These are phyloP conservation scores for Misgurnus mizolepis DNA, from an alignment of 2,113 vertebrate genomes.

Conservation along the genomic window DNA sequence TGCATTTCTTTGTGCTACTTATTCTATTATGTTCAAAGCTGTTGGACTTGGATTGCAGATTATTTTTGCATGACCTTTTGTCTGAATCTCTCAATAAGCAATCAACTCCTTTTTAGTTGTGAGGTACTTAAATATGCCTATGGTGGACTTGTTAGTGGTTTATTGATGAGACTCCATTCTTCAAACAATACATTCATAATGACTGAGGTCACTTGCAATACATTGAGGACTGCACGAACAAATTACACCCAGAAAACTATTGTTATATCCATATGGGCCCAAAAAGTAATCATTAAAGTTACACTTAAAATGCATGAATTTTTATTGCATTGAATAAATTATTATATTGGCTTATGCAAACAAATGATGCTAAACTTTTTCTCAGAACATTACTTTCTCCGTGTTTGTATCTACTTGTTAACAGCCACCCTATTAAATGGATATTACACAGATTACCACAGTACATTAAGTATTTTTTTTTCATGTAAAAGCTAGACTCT, in stretches of 20 bases:
- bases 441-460: too few relatives aligned
- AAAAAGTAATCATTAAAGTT: neutral
- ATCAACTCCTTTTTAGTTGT: conserved; percentile 9
- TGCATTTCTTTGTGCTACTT: neutral
- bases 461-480: too few relatives aligned
- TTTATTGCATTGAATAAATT: neutral
- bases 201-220: neutral
- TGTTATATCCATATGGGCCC: neutral
- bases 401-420: neutral
- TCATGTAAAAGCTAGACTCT: too few relatives aligned
- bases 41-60: neutral
- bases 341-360: neutral
- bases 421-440: neutral
- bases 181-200: conserved; percentile 10
- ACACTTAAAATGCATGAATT: neutral
- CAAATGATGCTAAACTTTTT: neutral
- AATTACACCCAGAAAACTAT: neutral
- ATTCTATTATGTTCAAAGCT: neutral
- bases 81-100: neutral
- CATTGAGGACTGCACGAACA: neutral
- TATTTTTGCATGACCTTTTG: conserved; percentile 8
- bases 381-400: neutral
- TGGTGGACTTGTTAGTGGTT: neutral
- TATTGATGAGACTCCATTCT: conserved; percentile 24
- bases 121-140: neutral